Base-by-base conservation (phyloP, 2,797 vertebrate species). In the Artibeus jamaicensis region DNA sequence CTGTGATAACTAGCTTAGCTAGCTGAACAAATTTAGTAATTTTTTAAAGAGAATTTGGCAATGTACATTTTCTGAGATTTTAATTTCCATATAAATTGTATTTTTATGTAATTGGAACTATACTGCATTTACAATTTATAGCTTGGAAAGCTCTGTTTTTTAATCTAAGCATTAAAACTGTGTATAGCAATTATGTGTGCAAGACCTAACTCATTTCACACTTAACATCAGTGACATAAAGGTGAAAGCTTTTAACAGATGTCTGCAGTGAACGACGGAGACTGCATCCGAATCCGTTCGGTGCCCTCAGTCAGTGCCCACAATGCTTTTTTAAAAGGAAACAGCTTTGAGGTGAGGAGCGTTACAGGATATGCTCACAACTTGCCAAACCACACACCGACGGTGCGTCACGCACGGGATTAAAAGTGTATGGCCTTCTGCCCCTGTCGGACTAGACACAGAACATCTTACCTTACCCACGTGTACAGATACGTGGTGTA, bases 31-130 rank as follows among this genome's bases (percentile, higher is more conserved):
- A 89, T 85, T 37, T 32, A 57, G 62, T 73, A 71, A 83, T n/a
- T 88, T 81, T 91, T 85, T 93, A 44, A 55, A 83, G 86, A 90
- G 96, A 97, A 96, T 86, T 50, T 79, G 95, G 37, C 32, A 93
- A 67, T 86, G 14, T 39, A 3, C 94, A 24, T 93, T 96, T 97
- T 83, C 81, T 76, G 90, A 94, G 86, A 39, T 16, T 59, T 77
- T 83, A 55, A 89, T 68, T 53, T 44, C 85, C 37, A 55, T 46
- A 76, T 50, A 83, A 44, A 65, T 18, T 26, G 85, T 79, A 22
- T 93, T 73, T 46, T 86, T 62, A 37, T 70, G 24, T 87, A 71
- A 78, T 26, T 87, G 81, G 11, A 91, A 92, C 48, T 88, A 74
- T 81, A 83, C 57, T 48, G 21, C 9, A 59, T 24, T 70, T 73